Conservation (phyloP, 2,113 vertebrate genomes). For the Maccullochella peelii region DNA sequence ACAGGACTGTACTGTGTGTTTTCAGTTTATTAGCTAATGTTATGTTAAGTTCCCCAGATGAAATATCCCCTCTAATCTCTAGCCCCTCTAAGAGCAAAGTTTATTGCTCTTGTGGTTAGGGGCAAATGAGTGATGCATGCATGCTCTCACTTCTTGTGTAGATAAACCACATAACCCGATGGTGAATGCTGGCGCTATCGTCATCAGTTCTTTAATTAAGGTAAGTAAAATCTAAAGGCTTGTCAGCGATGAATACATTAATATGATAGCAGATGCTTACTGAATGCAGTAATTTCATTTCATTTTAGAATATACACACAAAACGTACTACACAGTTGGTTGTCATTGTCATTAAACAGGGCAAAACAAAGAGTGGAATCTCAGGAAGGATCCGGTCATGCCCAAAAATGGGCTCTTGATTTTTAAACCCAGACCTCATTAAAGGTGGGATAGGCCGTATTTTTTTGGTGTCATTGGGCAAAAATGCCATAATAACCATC, state of each 20-base stretch:
- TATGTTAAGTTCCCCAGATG: background rate
- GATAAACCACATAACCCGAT: conserved; percentile 93
- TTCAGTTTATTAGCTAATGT: conserved; percentile 17
- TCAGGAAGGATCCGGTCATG: background rate
- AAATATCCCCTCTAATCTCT: conserved; percentile 27
- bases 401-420: background rate
- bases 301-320: conserved; percentile 11
- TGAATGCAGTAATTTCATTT: conserved; percentile 22
- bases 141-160: conserved; percentile 70
- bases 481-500: no score
- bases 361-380: conserved; percentile 2
- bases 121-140: conserved; percentile 27
- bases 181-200: conserved; percentile 94
- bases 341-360: background rate
- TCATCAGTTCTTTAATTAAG: conserved; percentile 92
- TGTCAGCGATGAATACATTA: background rate
- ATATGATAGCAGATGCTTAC: background rate
- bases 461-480: no score
- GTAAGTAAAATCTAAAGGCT: conserved; percentile 82
- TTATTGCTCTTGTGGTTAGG: conserved; percentile 41
- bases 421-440: conserved; percentile 1
- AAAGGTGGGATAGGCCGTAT: no score
- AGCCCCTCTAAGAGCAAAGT: no score
- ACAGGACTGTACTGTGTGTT: conserved; percentile 2
- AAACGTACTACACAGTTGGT: background rate